Evolutionary conservation across 1,140 invertebrate species (phyloP), one percentile per base, ranked within the genome.

Genomic region (Archivesica marissinica): DNA sequence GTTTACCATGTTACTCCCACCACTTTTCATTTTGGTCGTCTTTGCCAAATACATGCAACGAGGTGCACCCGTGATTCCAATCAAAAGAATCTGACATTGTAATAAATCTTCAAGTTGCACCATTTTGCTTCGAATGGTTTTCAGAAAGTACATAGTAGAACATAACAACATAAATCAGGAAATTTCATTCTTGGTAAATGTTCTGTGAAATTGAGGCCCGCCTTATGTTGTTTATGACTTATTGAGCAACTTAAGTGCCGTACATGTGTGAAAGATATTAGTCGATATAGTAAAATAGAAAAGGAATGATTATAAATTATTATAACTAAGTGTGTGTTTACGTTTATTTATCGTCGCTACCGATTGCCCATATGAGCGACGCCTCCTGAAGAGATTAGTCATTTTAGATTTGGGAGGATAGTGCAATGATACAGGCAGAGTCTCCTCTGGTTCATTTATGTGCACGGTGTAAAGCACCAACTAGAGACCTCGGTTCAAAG

Each of bases 141-240:
- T 64, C 59, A 64, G 30, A 35, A 64, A 64, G 59, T 64, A 35
- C 59, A 64, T 64, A 64, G 38, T 23, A 59, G 30, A 64, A 25
- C 59, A 33, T 64, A 64, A 64, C 33, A 35, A 25, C 59, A 64
- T 64, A 64, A 64, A 64, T 64, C 59, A 64, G 59, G 38, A 64
- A 17, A 64, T 64, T 64, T 64, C 59, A 64, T 64, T 64, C 59
- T 64, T 64, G 59, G 59, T 64, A 64, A 64, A 64, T 64, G 59
- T 64, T 64, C 59, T 64, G 59, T 64, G 59, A 64, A 64, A 64
- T 64, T 17, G 59, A 64, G 59, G 59, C 59, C 59, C 59, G 59
- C 59, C 59, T 64, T 64, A 64, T 13, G 59, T 64, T 64, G 59
- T 64, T 64, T 64, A 64, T 64, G 30, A 17, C 7, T 64, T 64